A percentile compares a stretch with the other conserved stretches of the same genome.
These are phyloP conservation scores for Pseudopleuronectes americanus DNA, from an alignment of 2,797 vertebrate species.

Conservation along the genomic window DNA sequence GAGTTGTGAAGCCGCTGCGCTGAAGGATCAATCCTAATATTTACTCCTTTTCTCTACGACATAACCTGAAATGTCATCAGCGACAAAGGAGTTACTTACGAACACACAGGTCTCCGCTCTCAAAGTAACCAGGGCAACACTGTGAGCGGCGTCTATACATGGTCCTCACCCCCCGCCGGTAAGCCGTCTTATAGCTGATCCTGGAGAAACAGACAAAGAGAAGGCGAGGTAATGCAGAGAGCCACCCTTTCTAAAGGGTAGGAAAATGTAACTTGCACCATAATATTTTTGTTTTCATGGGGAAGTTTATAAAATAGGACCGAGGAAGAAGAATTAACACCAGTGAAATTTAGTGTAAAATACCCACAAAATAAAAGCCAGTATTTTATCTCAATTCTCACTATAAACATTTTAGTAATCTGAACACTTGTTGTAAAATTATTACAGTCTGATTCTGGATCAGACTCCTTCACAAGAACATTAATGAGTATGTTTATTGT, in stretches of 20 bases:
- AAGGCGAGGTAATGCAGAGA: conserved; percentile 45
- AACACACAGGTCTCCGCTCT: conserved; percentile 94
- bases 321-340: conserved; percentile 29
- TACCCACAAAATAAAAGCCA: conserved; percentile 24
- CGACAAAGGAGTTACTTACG: conserved; percentile 83
- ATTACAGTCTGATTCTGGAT: conserved; percentile 60
- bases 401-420: conserved; percentile 66
- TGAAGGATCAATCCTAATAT: conserved; percentile 47
- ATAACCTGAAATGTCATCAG: conserved; percentile 54
- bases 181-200: conserved; percentile 98
- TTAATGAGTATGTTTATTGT: conserved; percentile 47
- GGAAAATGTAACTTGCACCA: conserved; percentile 8
- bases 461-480: conserved; percentile 45
- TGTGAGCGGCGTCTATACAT: conserved; percentile 97
- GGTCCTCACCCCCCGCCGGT: conserved; percentile 93
- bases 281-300: conserved; percentile 14
- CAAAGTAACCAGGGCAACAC: conserved; percentile 98
- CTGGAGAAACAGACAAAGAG: conserved; percentile 78
- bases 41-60: conserved; percentile 46
- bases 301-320: conserved; percentile 33
- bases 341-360: not conserved
- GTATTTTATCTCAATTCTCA: conserved; percentile 37
- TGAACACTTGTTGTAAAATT: conserved; percentile 52
- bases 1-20: conserved; percentile 24
- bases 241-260: conserved; percentile 62